Evolutionary conservation across 1,140 invertebrate genomes (phyloP), one percentile per base, ranked within the genome.

Genomic region (Pseudoatta argentina): DNA sequence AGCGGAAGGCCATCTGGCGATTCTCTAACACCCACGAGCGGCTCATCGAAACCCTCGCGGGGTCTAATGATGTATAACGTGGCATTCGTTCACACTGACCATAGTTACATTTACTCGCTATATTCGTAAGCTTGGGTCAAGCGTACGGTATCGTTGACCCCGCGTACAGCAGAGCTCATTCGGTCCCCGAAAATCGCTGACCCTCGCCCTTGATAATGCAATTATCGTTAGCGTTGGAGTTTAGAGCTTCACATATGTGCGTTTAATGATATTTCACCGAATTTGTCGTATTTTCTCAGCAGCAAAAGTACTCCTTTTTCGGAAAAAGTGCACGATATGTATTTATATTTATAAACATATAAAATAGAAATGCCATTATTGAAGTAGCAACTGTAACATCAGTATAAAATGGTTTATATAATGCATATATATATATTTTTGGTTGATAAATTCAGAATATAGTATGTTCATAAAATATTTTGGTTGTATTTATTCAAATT

Each of bases 21-120:
- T 93, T 92, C 91, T 92, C 91, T 88, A 88, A 93, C 92, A 93
- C 92, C 89, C 91, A 93, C 88, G 79, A 75, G 67, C 76, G 82
- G 86, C 78, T 91, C 91, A 85, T 85, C 81, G 88, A 87, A 89
- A 85, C 88, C 78, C 88, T 79, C 86, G 61, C 79, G 86, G 59
- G 82, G 69, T 90, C 92, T 94, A 94, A 94, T 93, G 93, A 94
- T 93, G 91, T 93, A 93, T 93, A 93, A 93, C 92, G 91, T 71
- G 85, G 82, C 83, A 86, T 77, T 55, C 79, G 86, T 85, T 63
- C 86, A 27, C 34, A 48, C 78, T 87, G 88, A 85, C 88, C 88
- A 77, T 85, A 78, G 72, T 87, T 83, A 81, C 53, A 82, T 81
- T 78, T 87, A 59, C 72, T 78, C 88, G 63, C 67, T 85, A 63